Base-by-base conservation (phyloP, 1,140 invertebrate genomes). In the Bilobella aurantiaca region DNA sequence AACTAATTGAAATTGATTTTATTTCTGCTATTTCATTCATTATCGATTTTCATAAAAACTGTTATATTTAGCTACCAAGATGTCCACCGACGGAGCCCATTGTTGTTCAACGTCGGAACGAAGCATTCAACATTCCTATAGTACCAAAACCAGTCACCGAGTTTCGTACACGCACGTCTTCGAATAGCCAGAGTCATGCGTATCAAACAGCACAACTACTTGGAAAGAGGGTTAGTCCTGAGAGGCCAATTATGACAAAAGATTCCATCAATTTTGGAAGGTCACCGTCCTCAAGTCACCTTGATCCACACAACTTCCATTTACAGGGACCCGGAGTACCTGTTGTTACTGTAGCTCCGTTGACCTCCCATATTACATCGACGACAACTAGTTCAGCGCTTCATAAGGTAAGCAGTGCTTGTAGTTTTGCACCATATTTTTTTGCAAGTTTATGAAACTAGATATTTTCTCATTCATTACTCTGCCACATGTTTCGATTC, bases 291-390 rank as follows among this genome's bases (percentile, higher is more conserved):
- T 47, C 59, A 60, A 2, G 32, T 42, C 31, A 23, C 18, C 31
- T 49, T 12, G 56, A 34, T 65, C 23, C 32, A 28, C 25, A 57
- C 25, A 65, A 68, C 30, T 56, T 53, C 1, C 64, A 67, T 31
- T 57, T 61, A 12, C 59, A 62, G 8, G 14, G 23, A 3, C 61
- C 53, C 29, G 18, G 18, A 1, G 59, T 61, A 21, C 71, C 71
- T 14, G 65, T 73, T 16, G 71, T 73, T 16, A 70, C 68, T 3
- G 71, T 73, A 1, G 68, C 68, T 58, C 71, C 71, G 1, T 69
- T 73, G 71, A 68, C 71, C 0, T 47, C 66, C 21, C 67, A 72
- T 32, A 18, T 23, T 5, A 12, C 12, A 18, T 14, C 49, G 28
- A 27, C 29, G 16, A 27, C 57, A 12, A 25, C 57, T 28, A 23